A percentile compares a stretch with the other conserved stretches of the same genome.
These are phyloP conservation scores for Nyctereutes procyonoides DNA, from an alignment of 2,113 vertebrate genomes.

Conservation along the genomic window DNA sequence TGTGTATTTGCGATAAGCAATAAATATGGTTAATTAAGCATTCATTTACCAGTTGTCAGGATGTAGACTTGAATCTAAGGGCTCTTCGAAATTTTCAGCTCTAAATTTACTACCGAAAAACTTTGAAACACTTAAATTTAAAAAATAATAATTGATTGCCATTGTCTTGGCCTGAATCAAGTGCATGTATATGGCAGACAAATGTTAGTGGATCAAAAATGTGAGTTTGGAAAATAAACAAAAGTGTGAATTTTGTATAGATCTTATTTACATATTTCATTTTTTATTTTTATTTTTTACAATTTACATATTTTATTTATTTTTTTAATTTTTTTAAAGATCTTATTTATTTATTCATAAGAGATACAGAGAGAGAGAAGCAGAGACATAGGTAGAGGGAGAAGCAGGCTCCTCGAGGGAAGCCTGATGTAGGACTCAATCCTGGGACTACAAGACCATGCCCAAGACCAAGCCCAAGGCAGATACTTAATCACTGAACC, in stretches of 20 bases:
- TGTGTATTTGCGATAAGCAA: neutral
- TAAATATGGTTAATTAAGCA: neutral
- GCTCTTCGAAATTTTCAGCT: neutral
- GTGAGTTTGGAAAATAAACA: neutral
- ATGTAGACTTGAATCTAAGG: neutral
- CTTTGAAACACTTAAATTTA: neutral
- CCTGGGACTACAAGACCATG: no score
- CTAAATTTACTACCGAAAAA: slow-evolving; percentile 30
- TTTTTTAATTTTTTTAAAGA: no score
- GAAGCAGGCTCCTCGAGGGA: no score
- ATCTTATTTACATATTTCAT: neutral
- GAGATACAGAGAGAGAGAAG: no score
- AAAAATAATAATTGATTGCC: neutral
- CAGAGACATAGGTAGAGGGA: no score
- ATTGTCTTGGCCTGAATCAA: neutral
- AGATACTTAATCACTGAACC: no score
- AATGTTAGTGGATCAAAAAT: slow-evolving; percentile 10
- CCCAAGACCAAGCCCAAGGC: no score
- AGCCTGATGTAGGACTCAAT: no score
- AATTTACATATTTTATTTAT: no score
- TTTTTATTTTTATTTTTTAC: no score
- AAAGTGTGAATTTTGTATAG: slow-evolving; percentile 32
- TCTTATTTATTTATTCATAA: no score
- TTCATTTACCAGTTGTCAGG: neutral
- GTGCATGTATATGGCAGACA: neutral